These are phyloP conservation scores for Platerodrilus igneus DNA, from an alignment of 2,888 invertebrate species.

Conservation along the genomic window DNA sequence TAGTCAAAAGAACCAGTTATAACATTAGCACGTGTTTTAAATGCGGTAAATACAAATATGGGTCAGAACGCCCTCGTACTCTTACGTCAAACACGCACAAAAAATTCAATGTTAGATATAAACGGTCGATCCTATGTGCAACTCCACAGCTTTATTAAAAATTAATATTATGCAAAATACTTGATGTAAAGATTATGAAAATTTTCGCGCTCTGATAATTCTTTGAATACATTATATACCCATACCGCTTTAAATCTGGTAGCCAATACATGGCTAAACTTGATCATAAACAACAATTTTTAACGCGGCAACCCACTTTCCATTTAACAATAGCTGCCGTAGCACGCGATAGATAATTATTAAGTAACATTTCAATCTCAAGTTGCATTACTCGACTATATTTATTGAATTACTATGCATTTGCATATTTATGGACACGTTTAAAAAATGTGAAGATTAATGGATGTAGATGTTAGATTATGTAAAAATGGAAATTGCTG, in stretches of 20 bases:
- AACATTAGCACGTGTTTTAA: too few relatives aligned
- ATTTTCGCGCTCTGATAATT: constrained; percentile 31
- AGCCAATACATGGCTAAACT: constrained; percentile 16
- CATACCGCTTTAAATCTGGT: constrained; percentile 9
- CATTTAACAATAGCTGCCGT: constrained; percentile 27
- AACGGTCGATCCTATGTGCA: too few relatives aligned
- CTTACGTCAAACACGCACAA: too few relatives aligned
- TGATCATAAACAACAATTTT: constrained; percentile 27
- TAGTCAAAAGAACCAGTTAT: too few relatives aligned
- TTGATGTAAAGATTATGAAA: constrained; percentile 28
- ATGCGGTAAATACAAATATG: too few relatives aligned
- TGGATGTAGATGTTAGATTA: constrained; percentile 8
- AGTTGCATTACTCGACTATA: constrained; percentile 17
- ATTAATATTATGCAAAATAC: constrained; percentile 24
- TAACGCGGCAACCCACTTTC: constrained; percentile 29
- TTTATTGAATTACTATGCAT: constrained; percentile 11
- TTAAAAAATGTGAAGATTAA: constrained; percentile 8
- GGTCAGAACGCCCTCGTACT: too few relatives aligned
- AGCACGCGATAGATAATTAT: constrained; percentile 28
- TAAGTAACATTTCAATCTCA: constrained; percentile 30
- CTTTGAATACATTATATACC: constrained; percentile 15
- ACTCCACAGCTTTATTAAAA: too few relatives aligned
- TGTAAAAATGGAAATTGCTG: constrained; percentile 9
- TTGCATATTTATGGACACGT: constrained; percentile 9
- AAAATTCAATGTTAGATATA: too few relatives aligned